These are phyloP conservation scores for Chironomus tentans DNA, from an alignment of 2,888 invertebrate species.

Conservation along the genomic window DNA sequence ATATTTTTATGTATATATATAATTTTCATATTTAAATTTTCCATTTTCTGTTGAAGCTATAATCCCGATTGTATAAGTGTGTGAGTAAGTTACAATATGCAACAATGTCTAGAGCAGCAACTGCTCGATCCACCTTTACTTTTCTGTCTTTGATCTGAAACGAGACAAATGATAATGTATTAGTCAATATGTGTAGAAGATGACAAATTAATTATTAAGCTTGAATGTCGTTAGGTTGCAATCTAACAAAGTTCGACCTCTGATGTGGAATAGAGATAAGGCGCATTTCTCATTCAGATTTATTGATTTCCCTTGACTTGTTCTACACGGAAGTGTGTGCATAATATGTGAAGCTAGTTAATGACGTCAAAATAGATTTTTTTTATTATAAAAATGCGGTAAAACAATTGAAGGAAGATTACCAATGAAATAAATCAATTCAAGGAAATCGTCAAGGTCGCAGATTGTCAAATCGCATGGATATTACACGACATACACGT, in stretches of 20 bases:
- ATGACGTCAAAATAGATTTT: background rate
- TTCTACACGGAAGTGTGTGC: too few relatives aligned
- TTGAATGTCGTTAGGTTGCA: slow-evolving; percentile 29
- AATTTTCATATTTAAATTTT: too few relatives aligned
- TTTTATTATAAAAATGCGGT: slow-evolving; percentile 28
- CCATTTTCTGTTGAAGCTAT: slow-evolving; percentile 2
- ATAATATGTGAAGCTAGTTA: too few relatives aligned
- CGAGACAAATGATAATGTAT: slow-evolving; percentile 33
- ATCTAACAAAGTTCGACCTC: slow-evolving; percentile 11
- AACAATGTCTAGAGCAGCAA: slow-evolving; percentile 89
- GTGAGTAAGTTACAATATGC: slow-evolving; percentile 69
- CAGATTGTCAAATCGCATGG: too few relatives aligned
- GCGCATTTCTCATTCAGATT: too few relatives aligned
- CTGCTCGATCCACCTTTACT: slow-evolving; percentile 91
- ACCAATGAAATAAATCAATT: slow-evolving; percentile 9
- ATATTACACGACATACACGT: too few relatives aligned
- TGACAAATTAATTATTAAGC: too few relatives aligned
- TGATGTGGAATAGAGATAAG: too few relatives aligned
- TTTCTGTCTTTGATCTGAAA: slow-evolving; percentile 89
- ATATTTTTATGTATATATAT: background rate
- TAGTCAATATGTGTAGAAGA: slow-evolving; percentile 27
- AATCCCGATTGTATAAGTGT: slow-evolving; percentile 5
- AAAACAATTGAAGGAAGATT: slow-evolving; percentile 33
- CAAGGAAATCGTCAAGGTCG: too few relatives aligned
- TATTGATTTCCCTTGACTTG: too few relatives aligned